A percentile compares a stretch with the other conserved stretches of the same genome.
Evolutionary conservation across 64 coral and sea anemone genomes (phyloP).

Genomic region (Catalaphyllia jardinei): DNA sequence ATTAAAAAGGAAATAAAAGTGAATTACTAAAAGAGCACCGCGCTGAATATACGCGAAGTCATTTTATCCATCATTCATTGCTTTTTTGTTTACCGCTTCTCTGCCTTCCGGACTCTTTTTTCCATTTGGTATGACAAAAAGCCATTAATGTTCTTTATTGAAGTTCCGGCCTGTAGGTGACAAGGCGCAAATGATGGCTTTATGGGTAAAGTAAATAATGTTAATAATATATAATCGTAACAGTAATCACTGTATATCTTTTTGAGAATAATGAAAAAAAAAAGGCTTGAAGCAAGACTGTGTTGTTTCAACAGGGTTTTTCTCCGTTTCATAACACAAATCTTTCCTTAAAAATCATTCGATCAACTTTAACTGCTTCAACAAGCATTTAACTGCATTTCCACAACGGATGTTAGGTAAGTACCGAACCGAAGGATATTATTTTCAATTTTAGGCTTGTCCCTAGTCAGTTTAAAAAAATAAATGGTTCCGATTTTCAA

Average conservation of each 20-base stretch:
- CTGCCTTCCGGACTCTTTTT: background rate
- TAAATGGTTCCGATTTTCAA: too few species aligned
- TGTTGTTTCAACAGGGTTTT: background rate
- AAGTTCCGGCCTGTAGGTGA: constrained; percentile 5
- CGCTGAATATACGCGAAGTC: background rate
- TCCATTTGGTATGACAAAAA: background rate
- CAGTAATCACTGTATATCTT: background rate
- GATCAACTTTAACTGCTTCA: too few species aligned
- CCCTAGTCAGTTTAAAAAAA: too few species aligned
- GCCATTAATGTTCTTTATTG: background rate
- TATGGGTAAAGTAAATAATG: background rate
- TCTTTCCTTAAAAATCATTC: background rate
- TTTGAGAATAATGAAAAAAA: background rate
- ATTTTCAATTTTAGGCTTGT: too few species aligned
- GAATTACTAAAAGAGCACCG: background rate
- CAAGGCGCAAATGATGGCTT: background rate
- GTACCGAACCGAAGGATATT: too few species aligned
- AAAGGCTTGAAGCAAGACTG: background rate
- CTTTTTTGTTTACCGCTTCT: background rate
- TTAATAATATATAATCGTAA: background rate
- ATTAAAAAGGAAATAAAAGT: background rate
- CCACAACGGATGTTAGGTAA: too few species aligned
- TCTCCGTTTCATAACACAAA: background rate
- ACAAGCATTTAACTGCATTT: too few species aligned
- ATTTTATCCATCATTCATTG: background rate